phyloP scores from a whole-genome alignment of 1,140 invertebrate genomes.

The Trichoplusia ni region DNA sequence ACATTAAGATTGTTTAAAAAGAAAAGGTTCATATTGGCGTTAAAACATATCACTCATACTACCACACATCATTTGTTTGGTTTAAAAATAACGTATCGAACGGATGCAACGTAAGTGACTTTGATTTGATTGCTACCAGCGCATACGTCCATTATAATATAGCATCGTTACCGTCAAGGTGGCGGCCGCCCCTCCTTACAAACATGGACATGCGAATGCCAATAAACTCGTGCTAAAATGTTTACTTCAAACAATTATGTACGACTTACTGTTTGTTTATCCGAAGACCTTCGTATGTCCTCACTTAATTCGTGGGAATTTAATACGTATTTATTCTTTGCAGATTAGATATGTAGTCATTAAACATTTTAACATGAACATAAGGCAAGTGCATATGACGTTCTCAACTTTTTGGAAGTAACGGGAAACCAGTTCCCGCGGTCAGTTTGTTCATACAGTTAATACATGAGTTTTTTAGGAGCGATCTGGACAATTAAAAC shows the following conservation, averaged over 20 bases:
- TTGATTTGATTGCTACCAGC: constrained; percentile 13
- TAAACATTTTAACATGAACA: background rate
- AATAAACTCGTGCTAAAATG: background rate
- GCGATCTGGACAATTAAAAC: constrained; percentile 57
- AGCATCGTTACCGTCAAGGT: constrained; percentile 4
- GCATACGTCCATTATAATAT: constrained; percentile 12
- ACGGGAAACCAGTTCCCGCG: constrained; percentile 19
- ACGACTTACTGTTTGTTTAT: background rate
- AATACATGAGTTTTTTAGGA: constrained; percentile 24
- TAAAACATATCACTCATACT: too few relatives aligned
- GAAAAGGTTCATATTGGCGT: too few relatives aligned
- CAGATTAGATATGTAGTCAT: background rate
- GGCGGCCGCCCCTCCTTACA: background rate
- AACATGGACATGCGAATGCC: background rate
- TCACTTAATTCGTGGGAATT: background rate
- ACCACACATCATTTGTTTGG: too few relatives aligned
- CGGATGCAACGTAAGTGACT: constrained; percentile 9
- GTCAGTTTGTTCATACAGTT: constrained; percentile 12
- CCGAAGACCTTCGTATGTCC: constrained; percentile 21
- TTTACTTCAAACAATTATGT: background rate
- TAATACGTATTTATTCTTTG: constrained; percentile 14
- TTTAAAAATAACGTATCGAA: constrained; percentile 18
- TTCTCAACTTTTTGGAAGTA: constrained; percentile 1
- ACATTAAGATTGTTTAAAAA: too few relatives aligned
- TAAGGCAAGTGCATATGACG: background rate